Base-by-base conservation (phyloP, 1,140 invertebrate species). In the Pseudachorutes palmiensis region DNA sequence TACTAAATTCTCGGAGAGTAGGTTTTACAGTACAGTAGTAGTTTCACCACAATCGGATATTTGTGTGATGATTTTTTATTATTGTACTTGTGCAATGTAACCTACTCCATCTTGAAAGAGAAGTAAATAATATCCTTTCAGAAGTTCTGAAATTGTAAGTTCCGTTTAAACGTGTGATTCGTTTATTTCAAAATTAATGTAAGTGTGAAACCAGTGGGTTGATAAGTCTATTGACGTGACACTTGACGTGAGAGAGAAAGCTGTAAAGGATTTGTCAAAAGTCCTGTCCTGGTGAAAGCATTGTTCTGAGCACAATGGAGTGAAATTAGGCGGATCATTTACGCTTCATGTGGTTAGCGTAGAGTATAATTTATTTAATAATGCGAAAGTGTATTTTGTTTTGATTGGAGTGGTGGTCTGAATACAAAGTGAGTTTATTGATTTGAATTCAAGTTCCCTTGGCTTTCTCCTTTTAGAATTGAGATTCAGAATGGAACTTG, bases 381-480 rank as follows among this genome's bases (percentile, higher is more conserved):
- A 65, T 59, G 51, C 16, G 29, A 57, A 55, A 32, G 36, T 41
- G n/a, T 41, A 26, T 62, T 62, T 41, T 36, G 60, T 63, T 63
- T 36, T 45, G 45, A 45, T 63, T 63, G 36, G 24, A 28, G 24
- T 63, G 62, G 45, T 36, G 36, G 32, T 48, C 33, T 36, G 24
- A 32, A 63, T 36, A 63, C 22, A 41, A 63, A 63, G 26, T 63
- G 62, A 33, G 33, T 45, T 19, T 9, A 45, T 45, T 45, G 36
- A 45, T 45, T 45, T 45, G 9, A 45, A 19, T 9, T 19, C 9
- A 9, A 12, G 9, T 45, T 19, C 19, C 36, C 36, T 45, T 19
- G 9, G 19, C 36, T 45, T 45, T 45, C 36, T 45, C 36, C 36
- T 45, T 9, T 12, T 45, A n/a, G n/a, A n/a, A n/a, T n/a, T n/a